Evolutionary conservation across 1,140 invertebrate species (phyloP), one percentile per base, ranked within the genome.

Genomic region (Littorina saxatilis): DNA sequence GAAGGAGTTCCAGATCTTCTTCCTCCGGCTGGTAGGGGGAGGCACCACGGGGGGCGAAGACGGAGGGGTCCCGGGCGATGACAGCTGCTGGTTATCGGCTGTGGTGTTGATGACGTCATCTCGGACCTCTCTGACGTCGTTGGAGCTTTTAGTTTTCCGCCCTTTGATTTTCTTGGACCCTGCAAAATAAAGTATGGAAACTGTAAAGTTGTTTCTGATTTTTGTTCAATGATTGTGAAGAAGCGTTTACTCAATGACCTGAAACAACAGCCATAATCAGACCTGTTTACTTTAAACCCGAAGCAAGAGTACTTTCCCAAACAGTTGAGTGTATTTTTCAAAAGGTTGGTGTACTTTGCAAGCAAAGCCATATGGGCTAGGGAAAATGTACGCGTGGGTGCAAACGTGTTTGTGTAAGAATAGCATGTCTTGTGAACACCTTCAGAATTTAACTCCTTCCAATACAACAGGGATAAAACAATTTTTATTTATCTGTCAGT

Each of bases 1-100:
- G 39, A 78, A 78, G 13, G 76, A 78, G 58, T 78, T 78, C 76
- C 76, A 78, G 35, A 78, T 78, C 55, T 78, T 78, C 39, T 78
- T 78, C n/a, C 76, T 32, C 37, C 76, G 76, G 55, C 76, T 78
- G 35, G 76, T 78, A 47, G 76, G 76, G 4, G 76, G 55, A n/a
- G 76, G 1, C 2, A 9, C 37, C 11, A 32, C n/a, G n/a, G 40
- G 70, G 27, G 74, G 74, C 11, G 76, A 63, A 11, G 76, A 78
- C 9, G 76, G 76, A 58, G 76, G 76, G 55, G 76, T 78, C 20
- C 58, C 74, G 1, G 76, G 76, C 20, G 76, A 78, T 4, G 29
- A 15, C n/a, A 17, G 55, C 20, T 32, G 35, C 17, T 32, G 13
- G 52, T 5, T 40, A 37, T 20, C 37, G 74, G 37, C 43, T 32